A percentile compares a stretch with the other conserved stretches of the same genome.
phyloP scores from a whole-genome alignment of 2,797 vertebrate species.

The Glossophaga mutica region DNA sequence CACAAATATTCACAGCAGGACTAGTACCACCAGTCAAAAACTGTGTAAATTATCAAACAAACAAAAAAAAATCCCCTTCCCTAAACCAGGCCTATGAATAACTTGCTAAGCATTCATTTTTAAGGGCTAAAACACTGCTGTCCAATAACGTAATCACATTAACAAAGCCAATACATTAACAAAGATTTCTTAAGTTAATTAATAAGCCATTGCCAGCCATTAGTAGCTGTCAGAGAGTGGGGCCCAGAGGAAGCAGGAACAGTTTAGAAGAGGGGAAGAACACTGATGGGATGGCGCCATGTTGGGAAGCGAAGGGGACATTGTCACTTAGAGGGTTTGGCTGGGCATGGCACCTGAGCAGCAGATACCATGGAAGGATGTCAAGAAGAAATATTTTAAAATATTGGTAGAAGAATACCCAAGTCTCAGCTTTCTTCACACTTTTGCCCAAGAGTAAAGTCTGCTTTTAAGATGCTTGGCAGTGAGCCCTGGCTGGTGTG shows the following conservation, averaged over 20 bases:
- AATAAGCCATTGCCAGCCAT: background rate
- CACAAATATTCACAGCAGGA: too few relatives aligned
- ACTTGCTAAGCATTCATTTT: conserved; percentile 4
- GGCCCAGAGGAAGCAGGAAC: background rate
- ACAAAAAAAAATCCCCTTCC: conserved; percentile 36
- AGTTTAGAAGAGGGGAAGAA: background rate
- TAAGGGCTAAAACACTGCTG: conserved; percentile 37
- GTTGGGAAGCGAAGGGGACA: background rate
- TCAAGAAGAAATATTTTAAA: background rate
- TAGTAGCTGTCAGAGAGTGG: background rate
- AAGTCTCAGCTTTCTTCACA: background rate
- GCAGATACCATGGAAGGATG: background rate
- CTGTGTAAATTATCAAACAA: too few relatives aligned
- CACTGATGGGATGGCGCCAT: background rate
- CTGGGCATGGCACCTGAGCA: background rate
- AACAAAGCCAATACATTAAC: background rate
- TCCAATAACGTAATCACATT: background rate
- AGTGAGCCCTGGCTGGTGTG: background rate
- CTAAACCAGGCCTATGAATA: background rate
- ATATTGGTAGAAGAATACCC: background rate
- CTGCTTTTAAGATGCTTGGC: background rate
- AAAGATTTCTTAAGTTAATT: conserved; percentile 2
- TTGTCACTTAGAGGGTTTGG: background rate
- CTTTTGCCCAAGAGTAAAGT: background rate
- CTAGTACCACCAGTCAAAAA: too few relatives aligned